These are phyloP conservation scores for Agrenia bidenticulata DNA, from an alignment of 2,888 invertebrate species.

Conservation along the genomic window DNA sequence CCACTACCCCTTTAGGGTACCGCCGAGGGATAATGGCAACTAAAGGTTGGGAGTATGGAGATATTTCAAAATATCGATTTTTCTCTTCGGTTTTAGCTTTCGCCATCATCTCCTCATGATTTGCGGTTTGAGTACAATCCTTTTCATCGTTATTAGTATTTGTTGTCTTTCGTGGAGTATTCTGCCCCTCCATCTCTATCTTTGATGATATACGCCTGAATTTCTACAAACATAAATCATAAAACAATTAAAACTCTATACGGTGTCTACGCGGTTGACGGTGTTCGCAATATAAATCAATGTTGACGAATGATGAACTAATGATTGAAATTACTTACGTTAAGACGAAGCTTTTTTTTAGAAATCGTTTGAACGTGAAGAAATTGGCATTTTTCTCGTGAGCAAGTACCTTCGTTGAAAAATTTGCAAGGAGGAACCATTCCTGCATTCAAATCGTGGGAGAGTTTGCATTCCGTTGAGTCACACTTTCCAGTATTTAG, in stretches of 20 bases:
- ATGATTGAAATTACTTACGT: too few relatives aligned
- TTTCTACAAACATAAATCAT: too few relatives aligned
- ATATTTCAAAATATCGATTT: conserved; percentile 28
- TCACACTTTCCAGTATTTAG: conserved; percentile 32
- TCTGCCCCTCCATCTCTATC: too few relatives aligned
- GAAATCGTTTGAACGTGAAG: conserved; percentile 25
- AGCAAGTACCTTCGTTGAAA: conserved; percentile 33
- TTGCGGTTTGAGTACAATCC: too few relatives aligned
- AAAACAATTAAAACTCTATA: too few relatives aligned
- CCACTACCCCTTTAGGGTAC: conserved; percentile 7
- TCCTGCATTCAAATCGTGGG: conserved; percentile 34
- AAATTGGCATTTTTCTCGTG: conserved; percentile 34
- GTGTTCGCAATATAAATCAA: too few relatives aligned
- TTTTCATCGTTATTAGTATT: too few relatives aligned
- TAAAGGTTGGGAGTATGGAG: conserved; percentile 26
- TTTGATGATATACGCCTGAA: too few relatives aligned
- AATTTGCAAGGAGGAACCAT: conserved; percentile 39
- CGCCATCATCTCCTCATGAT: too few relatives aligned
- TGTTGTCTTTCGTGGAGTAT: too few relatives aligned
- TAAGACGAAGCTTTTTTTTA: not conserved
- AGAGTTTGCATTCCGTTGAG: conserved; percentile 29
- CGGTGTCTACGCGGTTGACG: too few relatives aligned
- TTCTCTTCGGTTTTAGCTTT: conserved; percentile 14
- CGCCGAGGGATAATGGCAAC: conserved; percentile 33
- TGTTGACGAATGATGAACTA: too few relatives aligned